These are phyloP conservation scores for Cotesia congregata DNA, from an alignment of 2,888 invertebrate genomes.

Conservation along the genomic window DNA sequence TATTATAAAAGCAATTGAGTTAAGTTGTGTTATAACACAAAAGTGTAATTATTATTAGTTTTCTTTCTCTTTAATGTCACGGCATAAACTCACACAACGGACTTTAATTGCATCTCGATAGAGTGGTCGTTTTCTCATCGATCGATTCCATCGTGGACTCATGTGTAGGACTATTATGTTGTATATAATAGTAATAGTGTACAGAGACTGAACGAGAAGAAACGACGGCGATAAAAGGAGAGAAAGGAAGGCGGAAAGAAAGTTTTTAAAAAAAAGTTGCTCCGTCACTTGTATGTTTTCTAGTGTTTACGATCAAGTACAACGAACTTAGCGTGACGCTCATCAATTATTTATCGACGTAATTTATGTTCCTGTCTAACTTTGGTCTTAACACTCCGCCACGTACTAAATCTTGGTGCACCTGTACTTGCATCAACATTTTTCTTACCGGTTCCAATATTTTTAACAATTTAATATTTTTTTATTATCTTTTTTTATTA, in stretches of 20 bases:
- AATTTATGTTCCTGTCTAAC: slow-evolving; percentile 16
- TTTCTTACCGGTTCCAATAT: slow-evolving; percentile 1
- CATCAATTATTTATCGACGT: slow-evolving; percentile 27
- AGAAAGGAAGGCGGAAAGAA: not conserved
- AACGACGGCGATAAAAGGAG: slow-evolving; percentile 19
- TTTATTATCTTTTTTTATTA: not conserved
- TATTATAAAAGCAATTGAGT: not conserved
- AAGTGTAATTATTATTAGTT: slow-evolving; percentile 1
- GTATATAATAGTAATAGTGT: not conserved
- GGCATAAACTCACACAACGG: not conserved
- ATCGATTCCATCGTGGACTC: not conserved
- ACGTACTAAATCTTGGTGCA: not conserved
- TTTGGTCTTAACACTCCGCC: not conserved
- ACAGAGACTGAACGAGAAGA: not conserved
- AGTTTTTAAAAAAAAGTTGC: slow-evolving; percentile 9
- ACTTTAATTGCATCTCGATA: not conserved
- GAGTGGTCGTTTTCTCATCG: not conserved
- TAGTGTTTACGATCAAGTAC: slow-evolving; percentile 13
- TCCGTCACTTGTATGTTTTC: slow-evolving; percentile 15
- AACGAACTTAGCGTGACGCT: slow-evolving; percentile 11
- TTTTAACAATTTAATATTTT: not conserved
- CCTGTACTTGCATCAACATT: slow-evolving; percentile 9
- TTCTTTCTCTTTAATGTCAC: not conserved
- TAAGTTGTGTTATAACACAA: not conserved
- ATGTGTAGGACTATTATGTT: not conserved